Conservation (phyloP, 2,797 vertebrate genomes). For the Staurois parvus region DNA sequence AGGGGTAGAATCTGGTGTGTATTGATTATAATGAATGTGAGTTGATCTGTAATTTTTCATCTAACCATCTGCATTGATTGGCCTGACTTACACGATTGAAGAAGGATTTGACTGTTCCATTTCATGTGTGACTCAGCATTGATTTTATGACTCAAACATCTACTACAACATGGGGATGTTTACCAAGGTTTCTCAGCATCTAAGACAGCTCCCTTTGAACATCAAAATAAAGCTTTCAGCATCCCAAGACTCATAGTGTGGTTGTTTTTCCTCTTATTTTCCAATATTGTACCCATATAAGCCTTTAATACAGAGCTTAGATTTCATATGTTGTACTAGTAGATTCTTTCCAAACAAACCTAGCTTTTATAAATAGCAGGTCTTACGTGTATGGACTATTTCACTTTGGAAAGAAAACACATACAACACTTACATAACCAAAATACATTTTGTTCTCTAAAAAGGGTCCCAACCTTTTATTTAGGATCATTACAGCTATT, state of each 20-base stretch:
- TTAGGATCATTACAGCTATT: background rate
- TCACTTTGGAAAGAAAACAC: background rate
- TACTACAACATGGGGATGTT: background rate
- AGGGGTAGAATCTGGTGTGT: too few species aligned
- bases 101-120: too few species aligned
- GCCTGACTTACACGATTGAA: too few species aligned
- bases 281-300: background rate
- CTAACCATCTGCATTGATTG: too few species aligned
- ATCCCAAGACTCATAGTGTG: background rate
- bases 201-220: background rate
- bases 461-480: background rate
- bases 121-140: background rate
- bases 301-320: constrained; percentile 19
- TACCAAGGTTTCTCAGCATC: background rate
- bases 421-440: background rate
- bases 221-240: constrained; percentile 1
- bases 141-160: background rate
- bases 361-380: constrained; percentile 30
- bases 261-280: background rate
- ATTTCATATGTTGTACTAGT: constrained; percentile 7
- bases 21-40: too few species aligned
- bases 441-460: background rate
- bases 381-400: background rate
- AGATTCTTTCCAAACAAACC: constrained; percentile 24
- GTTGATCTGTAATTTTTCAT: too few species aligned